phyloP scores from a whole-genome alignment of 2,797 vertebrate species.

The Petrocephalus sullivani region DNA sequence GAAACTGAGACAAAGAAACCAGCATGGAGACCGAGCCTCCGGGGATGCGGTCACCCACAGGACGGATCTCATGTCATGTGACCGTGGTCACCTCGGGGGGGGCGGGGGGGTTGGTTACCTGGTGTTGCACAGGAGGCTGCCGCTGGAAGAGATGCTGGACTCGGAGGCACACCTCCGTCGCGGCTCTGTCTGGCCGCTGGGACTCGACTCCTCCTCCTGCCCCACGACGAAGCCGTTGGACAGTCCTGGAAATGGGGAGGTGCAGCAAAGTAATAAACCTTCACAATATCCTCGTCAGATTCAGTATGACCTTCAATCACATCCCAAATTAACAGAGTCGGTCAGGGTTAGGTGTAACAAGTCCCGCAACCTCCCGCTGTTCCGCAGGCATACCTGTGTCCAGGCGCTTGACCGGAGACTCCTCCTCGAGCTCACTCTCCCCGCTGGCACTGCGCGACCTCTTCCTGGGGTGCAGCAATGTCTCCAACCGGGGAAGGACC shows the following conservation, averaged over 20 bases:
- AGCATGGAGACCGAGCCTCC: neutral
- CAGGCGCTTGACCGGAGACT: constrained; percentile 79
- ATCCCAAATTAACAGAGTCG: neutral
- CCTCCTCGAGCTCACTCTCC: constrained; percentile 73
- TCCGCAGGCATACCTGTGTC: constrained; percentile 68
- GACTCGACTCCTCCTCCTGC: constrained; percentile 62
- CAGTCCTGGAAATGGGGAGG: constrained; percentile 63
- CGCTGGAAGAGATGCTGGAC: constrained; percentile 91
- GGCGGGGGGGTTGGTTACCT: constrained; percentile 58
- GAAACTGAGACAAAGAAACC: constrained; percentile 49
- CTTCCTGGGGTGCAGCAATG: constrained; percentile 91
- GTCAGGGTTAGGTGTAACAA: neutral
- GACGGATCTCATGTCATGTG: neutral
- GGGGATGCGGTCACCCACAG: neutral
- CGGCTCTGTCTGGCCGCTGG: constrained; percentile 70
- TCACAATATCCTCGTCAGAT: neutral
- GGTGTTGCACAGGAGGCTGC: constrained; percentile 78
- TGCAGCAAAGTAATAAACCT: neutral
- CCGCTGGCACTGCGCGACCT: constrained; percentile 79
- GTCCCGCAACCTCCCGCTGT: neutral
- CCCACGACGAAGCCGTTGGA: constrained; percentile 78
- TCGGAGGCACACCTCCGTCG: constrained; percentile 91
- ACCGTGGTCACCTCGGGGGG: neutral
- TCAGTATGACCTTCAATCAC: neutral
- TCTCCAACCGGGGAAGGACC: constrained; percentile 95